A percentile compares a stretch with the other conserved stretches of the same genome.
phyloP scores from a whole-genome alignment of 2,113 vertebrate genomes.

The Entosphenus tridentatus region DNA sequence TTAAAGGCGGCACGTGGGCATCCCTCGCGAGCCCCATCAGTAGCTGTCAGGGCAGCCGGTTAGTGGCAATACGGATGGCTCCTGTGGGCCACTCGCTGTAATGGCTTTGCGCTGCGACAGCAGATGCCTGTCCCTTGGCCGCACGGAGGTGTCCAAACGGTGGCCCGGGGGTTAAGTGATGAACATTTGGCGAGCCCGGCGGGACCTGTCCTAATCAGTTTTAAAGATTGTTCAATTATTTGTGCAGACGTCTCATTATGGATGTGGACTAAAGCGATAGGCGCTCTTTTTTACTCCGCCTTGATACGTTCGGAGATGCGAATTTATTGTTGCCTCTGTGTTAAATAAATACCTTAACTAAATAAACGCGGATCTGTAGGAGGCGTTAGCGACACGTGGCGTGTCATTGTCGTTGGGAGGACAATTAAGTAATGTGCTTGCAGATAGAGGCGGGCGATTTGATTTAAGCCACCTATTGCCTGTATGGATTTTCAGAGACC shows the following conservation, averaged over 20 bases:
- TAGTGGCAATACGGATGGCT: slow-evolving; percentile 1
- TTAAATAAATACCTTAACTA: too few relatives aligned
- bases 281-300: not conserved
- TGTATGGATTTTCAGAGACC: too few relatives aligned
- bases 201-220: slow-evolving; percentile 2
- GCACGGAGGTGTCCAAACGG: not conserved
- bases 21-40: not conserved
- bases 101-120: not conserved
- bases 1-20: too few relatives aligned
- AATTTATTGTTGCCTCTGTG: too few relatives aligned
- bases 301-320: too few relatives aligned
- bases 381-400: too few relatives aligned
- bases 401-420: too few relatives aligned
- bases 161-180: not conserved
- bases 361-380: too few relatives aligned
- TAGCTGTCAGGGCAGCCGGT: not conserved
- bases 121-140: not conserved
- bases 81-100: not conserved
- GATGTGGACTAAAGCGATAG: not conserved
- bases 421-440: too few relatives aligned
- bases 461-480: too few relatives aligned
- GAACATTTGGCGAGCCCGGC: not conserved
- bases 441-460: too few relatives aligned
- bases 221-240: not conserved
- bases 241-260: not conserved